Conservation (phyloP, 2,113 vertebrate genomes). For the Naja naja region DNA sequence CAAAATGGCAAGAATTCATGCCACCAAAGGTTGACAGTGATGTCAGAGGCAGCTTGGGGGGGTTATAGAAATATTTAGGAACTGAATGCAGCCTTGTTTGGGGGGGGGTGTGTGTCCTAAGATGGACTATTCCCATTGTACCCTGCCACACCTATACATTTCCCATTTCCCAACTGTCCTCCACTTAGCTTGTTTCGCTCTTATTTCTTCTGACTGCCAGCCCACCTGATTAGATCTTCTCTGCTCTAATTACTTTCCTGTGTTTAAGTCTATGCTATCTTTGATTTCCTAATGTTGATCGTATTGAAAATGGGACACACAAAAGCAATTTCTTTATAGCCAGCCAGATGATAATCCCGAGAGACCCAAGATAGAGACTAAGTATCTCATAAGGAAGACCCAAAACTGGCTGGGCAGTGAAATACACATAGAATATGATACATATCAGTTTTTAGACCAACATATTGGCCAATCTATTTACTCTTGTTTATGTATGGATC, state of each 20-base stretch:
- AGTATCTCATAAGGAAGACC: no score
- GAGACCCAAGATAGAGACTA: background rate
- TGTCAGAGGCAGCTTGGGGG: background rate
- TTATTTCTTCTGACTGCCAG: background rate
- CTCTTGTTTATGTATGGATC: background rate
- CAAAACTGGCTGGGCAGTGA: background rate
- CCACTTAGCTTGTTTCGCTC: background rate
- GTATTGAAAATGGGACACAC: conserved; percentile 4
- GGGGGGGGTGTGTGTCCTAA: background rate
- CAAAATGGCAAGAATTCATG: background rate
- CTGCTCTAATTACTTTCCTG: conserved; percentile 1
- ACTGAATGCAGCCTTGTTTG: background rate
- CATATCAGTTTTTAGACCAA: background rate
- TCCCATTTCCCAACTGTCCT: background rate
- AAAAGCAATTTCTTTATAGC: background rate
- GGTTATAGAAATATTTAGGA: background rate
- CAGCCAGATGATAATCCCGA: conserved; percentile 6
- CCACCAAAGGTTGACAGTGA: background rate
- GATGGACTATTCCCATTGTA: background rate
- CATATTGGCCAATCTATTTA: background rate
- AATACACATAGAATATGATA: no score
- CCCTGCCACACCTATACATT: background rate
- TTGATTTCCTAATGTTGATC: background rate
- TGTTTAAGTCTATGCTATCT: conserved; percentile 5
- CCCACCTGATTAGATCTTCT: background rate